Evolutionary conservation across 2,888 invertebrate species (phyloP).

Genomic region (Trissolcus brochymenae): DNA sequence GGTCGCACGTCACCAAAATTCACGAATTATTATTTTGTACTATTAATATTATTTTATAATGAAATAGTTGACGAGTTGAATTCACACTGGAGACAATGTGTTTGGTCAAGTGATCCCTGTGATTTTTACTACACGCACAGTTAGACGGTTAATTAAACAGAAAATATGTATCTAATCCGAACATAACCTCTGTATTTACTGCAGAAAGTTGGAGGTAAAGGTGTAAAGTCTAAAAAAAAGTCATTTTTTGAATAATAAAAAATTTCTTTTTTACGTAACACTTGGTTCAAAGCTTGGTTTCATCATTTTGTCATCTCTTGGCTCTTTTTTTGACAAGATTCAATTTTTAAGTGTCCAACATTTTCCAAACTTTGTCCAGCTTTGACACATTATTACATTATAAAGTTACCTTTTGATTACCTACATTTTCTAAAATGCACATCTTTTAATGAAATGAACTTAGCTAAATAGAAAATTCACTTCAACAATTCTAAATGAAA

Average conservation of each 20-base stretch:
- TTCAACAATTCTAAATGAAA: too few relatives aligned
- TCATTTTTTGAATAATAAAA: neutral
- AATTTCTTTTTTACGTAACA: neutral
- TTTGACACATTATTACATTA: too few relatives aligned
- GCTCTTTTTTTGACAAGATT: too few relatives aligned
- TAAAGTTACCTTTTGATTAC: too few relatives aligned
- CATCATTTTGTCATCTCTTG: too few relatives aligned
- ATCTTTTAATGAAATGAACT: too few relatives aligned
- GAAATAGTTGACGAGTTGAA: conserved; percentile 19
- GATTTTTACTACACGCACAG: conserved; percentile 5
- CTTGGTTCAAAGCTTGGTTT: too few relatives aligned
- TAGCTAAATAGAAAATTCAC: too few relatives aligned
- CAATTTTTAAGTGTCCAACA: too few relatives aligned
- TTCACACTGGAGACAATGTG: conserved; percentile 11
- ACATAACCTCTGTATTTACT: conserved; percentile 34
- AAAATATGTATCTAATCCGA: conserved; percentile 38
- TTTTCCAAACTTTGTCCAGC: too few relatives aligned
- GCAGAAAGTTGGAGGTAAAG: conserved; percentile 25
- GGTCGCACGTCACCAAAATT: conserved; percentile 43
- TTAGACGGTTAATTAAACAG: conserved; percentile 15
- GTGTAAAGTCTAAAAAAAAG: neutral
- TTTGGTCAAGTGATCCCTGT: conserved; percentile 6
- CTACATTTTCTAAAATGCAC: too few relatives aligned
- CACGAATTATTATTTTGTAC: conserved; percentile 15
- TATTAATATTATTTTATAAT: conserved; percentile 16